phyloP scores from a whole-genome alignment of 2,888 invertebrate species.

The Heliconius ethilla region DNA sequence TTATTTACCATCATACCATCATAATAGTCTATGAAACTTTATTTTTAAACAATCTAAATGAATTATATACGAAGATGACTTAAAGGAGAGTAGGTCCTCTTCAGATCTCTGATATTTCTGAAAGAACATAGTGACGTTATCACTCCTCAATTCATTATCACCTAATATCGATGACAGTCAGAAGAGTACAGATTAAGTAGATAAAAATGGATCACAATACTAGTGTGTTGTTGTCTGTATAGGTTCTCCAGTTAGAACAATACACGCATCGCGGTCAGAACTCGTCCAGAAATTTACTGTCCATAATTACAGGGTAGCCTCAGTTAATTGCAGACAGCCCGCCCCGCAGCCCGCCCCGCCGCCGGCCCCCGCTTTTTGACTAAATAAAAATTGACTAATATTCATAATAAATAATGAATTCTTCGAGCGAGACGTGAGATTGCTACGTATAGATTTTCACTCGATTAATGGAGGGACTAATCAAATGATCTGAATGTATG shows the following conservation, averaged over 20 bases:
- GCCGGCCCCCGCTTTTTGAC: conserved; percentile 69
- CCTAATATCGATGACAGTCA: conserved; percentile 4
- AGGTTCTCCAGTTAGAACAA: conserved; percentile 73
- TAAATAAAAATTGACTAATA: conserved; percentile 83
- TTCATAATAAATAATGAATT: conserved; percentile 82
- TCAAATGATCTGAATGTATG: conserved; percentile 47
- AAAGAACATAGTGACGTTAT: neutral
- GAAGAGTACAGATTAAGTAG: conserved; percentile 18
- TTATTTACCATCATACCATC: neutral
- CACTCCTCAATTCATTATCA: neutral
- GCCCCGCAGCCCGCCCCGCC: conserved; percentile 61
- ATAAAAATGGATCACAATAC: conserved; percentile 47
- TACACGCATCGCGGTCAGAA: conserved; percentile 74
- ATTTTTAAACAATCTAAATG: neutral
- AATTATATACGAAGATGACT: no score
- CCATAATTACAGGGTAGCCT: conserved; percentile 92
- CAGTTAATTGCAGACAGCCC: conserved; percentile 88
- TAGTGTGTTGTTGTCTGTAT: conserved; percentile 60
- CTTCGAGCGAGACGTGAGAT: conserved; percentile 72
- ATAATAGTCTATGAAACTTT: neutral
- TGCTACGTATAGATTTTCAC: conserved; percentile 71
- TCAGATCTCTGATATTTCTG: neutral
- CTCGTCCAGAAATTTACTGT: conserved; percentile 91
- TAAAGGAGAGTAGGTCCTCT: no score
- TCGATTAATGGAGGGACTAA: conserved; percentile 70